Evolutionary conservation across 2,113 vertebrate genomes (phyloP).

Genomic region (Datnioides undecimradiatus): DNA sequence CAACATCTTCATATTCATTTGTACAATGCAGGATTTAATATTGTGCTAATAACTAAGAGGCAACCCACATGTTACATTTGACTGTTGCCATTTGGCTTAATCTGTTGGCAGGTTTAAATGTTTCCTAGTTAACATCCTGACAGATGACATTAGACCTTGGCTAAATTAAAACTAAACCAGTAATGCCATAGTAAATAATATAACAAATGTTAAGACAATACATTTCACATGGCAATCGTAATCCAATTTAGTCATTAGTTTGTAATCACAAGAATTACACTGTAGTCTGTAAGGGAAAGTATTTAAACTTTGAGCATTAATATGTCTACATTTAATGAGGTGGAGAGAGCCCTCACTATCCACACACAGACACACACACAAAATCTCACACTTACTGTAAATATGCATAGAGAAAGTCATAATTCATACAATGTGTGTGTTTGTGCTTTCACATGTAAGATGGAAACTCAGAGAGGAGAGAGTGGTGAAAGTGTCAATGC

Average conservation of each 20-base stretch:
- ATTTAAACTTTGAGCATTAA: neutral
- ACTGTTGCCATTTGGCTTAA: no score
- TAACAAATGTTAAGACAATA: neutral
- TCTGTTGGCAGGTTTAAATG: neutral
- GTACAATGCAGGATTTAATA: neutral
- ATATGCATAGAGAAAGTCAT: slow-evolving; percentile 25
- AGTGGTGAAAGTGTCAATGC: slow-evolving; percentile 21
- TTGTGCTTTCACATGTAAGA: neutral
- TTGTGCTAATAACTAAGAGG: neutral
- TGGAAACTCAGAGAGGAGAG: neutral
- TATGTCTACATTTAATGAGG: slow-evolving; percentile 9
- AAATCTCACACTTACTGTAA: slow-evolving; percentile 24
- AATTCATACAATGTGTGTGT: slow-evolving; percentile 12
- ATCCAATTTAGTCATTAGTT: neutral
- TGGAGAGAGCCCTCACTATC: no score
- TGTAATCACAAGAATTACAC: neutral
- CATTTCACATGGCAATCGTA: neutral
- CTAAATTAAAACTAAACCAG: neutral
- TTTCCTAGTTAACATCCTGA: neutral
- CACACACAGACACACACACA: neutral
- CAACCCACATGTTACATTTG: neutral
- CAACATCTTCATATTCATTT: no score
- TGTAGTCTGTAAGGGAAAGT: neutral
- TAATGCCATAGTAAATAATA: neutral
- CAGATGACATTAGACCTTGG: neutral